phyloP scores from a whole-genome alignment of 2,113 vertebrate genomes.

The Bufo bufo region DNA sequence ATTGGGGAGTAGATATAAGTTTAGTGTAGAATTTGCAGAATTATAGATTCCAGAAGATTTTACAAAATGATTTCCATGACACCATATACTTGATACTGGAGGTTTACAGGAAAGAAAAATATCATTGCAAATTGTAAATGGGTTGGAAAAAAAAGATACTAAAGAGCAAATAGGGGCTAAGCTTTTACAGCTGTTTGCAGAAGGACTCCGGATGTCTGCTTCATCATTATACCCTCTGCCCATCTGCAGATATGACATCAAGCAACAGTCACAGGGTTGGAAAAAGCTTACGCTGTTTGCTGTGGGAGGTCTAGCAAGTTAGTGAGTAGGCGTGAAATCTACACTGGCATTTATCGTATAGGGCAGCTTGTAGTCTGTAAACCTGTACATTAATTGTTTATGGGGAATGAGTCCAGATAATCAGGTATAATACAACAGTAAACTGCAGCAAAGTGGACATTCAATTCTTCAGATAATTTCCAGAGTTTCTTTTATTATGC shows the following conservation, averaged over 20 bases:
- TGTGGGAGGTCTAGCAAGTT: neutral
- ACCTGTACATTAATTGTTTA: neutral
- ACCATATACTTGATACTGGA: neutral
- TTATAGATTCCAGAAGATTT: neutral
- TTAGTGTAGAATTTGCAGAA: neutral
- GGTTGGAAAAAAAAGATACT: neutral
- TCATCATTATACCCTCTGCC: neutral
- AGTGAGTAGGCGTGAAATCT: neutral
- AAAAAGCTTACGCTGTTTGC: constrained; percentile 22
- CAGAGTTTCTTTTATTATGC: neutral
- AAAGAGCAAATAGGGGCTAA: constrained; percentile 16
- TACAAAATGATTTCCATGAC: neutral
- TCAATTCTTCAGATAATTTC: neutral
- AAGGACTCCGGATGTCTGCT: constrained; percentile 8
- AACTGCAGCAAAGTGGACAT: neutral
- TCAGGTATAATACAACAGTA: neutral
- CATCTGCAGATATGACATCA: constrained; percentile 31
- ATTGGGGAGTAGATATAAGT: neutral
- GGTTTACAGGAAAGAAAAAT: neutral
- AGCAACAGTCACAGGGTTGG: neutral
- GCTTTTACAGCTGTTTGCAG: constrained; percentile 29
- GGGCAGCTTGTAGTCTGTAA: neutral
- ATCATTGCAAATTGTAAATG: neutral
- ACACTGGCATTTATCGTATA: neutral
- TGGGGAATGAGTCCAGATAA: neutral